phyloP scores from a whole-genome alignment of 2,113 vertebrate species.

The Saccopteryx bilineata region DNA sequence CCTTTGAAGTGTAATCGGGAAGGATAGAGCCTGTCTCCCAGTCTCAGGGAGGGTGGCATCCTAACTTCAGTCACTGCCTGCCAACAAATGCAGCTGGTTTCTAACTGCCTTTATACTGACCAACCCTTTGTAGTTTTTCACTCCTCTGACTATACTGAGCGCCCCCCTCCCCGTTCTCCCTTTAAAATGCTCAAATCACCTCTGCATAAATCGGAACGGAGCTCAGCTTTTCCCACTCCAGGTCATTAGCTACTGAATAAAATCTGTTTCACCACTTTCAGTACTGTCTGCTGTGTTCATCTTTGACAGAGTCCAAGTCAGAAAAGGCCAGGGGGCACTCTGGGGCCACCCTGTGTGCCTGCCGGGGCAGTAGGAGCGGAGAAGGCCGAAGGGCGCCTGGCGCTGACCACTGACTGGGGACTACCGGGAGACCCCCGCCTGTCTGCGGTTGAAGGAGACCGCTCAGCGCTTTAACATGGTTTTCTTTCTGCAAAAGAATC shows the following conservation, averaged over 20 bases:
- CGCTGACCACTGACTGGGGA: background rate
- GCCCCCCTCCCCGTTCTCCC: background rate
- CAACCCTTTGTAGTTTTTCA: background rate
- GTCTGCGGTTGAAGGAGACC: background rate
- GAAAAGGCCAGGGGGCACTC: background rate
- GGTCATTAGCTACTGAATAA: background rate
- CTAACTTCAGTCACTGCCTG: too few species aligned
- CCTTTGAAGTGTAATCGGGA: background rate
- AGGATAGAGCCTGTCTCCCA: background rate
- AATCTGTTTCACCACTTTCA: background rate
- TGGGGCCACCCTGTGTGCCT: background rate
- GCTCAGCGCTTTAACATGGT: background rate
- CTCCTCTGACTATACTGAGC: background rate
- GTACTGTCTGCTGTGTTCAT: background rate
- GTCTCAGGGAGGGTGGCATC: background rate
- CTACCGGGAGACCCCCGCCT: background rate
- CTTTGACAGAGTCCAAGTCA: background rate
- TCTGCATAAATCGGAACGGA: background rate
- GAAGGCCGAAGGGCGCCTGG: background rate
- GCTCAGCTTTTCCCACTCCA: background rate
- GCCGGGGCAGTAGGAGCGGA: background rate
- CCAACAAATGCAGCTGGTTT: background rate
- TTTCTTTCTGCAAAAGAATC: background rate
- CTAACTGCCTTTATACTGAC: background rate
- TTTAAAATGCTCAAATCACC: background rate